These are phyloP conservation scores for Harmothoe impar DNA, from an alignment of 2,888 invertebrate species.

Conservation along the genomic window DNA sequence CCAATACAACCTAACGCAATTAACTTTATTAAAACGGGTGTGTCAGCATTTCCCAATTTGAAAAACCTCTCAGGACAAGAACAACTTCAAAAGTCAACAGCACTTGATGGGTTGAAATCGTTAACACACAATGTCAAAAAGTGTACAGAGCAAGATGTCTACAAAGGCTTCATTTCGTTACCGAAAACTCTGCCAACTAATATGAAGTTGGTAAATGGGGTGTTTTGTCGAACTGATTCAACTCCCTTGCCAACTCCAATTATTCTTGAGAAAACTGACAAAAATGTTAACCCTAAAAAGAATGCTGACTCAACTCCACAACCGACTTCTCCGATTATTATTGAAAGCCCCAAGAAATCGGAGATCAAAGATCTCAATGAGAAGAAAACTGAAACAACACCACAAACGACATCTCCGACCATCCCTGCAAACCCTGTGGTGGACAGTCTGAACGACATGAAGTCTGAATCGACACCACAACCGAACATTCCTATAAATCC, in stretches of 20 bases:
- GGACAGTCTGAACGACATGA: no score
- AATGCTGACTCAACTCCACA: no score
- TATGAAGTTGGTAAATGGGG: background rate
- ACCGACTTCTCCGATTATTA: no score
- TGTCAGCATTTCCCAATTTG: background rate
- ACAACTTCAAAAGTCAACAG: background rate
- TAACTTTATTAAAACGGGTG: background rate
- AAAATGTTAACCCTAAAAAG: no score
- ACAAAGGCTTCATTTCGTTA: background rate
- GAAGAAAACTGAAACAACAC: no score
- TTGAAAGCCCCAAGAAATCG: no score
- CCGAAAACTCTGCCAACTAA: background rate
- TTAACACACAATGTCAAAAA: background rate
- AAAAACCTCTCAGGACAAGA: background rate
- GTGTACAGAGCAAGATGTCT: background rate
- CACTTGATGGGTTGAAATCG: background rate
- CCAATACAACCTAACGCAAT: conserved; percentile 40
- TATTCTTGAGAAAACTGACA: background rate
- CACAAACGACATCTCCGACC: no score
- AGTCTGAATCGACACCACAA: no score
- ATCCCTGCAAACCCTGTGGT: no score
- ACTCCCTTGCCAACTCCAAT: background rate
- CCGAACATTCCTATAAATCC: no score
- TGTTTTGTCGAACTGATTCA: background rate
- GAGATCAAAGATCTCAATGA: no score